phyloP scores from a whole-genome alignment of 2,797 vertebrate species.

The Thamnophis elegans region DNA sequence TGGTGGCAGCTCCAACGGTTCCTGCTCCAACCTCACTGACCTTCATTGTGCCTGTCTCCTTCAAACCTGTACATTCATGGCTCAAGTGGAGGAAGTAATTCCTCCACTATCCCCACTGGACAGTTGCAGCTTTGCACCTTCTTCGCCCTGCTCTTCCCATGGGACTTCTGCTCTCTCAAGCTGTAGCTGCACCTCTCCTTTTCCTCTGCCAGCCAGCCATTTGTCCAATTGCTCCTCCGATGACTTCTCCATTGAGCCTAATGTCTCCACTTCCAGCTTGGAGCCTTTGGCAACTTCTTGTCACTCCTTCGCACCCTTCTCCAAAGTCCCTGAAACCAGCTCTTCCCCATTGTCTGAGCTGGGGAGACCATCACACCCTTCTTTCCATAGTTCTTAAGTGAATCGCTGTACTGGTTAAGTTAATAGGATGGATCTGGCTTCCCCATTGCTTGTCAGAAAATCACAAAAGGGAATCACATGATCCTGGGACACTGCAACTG shows the following conservation, averaged over 20 bases:
- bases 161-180: not conserved
- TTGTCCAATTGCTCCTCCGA: no score
- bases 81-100: not conserved
- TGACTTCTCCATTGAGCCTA: not conserved
- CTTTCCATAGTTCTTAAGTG: not conserved
- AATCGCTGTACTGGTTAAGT: no score
- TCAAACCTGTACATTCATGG: not conserved
- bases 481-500: not conserved
- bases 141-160: not conserved
- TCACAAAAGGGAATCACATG: not conserved
- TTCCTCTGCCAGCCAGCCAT: no score
- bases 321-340: not conserved
- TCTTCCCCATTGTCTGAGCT: not conserved
- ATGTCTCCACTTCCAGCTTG: not conserved
- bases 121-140: not conserved
- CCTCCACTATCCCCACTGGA: not conserved
- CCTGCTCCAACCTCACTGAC: not conserved
- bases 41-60: not conserved
- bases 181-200: not conserved
- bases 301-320: not conserved
- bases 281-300: not conserved
- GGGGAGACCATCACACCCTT: not conserved
- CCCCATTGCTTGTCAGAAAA: not conserved
- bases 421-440: no score
- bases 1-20: no score